A percentile compares a stretch with the other conserved stretches of the same genome.
These are phyloP conservation scores for Zygogramma bicolorata DNA, from an alignment of 2,888 invertebrate genomes.

Conservation along the genomic window DNA sequence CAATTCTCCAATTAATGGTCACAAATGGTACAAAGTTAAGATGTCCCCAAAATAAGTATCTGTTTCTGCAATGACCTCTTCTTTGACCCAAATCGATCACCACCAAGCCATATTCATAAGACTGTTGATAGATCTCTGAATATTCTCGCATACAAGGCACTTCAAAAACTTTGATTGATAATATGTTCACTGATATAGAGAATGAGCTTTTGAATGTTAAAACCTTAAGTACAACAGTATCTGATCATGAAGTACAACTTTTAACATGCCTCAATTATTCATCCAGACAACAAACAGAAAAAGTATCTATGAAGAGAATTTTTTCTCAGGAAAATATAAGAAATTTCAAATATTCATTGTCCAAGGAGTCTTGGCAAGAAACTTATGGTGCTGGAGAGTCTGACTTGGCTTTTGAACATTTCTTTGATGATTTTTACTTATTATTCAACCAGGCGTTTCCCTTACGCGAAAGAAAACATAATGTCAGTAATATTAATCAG, in stretches of 20 bases:
- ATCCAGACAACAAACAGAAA: not conserved
- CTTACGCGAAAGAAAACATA: no score
- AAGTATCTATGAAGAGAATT: not conserved
- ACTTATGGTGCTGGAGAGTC: not conserved
- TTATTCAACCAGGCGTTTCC: not conserved
- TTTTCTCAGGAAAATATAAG: not conserved
- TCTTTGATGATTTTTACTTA: not conserved
- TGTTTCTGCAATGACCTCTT: no score
- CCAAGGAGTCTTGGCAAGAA: not conserved
- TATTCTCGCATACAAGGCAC: constrained; percentile 13
- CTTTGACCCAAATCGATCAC: no score
- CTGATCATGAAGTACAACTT: not conserved
- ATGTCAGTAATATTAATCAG: no score
- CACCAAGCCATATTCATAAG: no score
- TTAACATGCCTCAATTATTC: not conserved
- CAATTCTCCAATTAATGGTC: no score
- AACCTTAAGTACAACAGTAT: constrained; percentile 1
- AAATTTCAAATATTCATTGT: not conserved
- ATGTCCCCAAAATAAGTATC: no score
- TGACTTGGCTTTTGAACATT: not conserved
- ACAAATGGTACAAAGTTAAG: no score
- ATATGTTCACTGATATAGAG: not conserved
- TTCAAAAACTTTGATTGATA: not conserved
- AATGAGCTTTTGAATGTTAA: constrained; percentile 3
- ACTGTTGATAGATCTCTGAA: no score